A percentile compares a stretch with the other conserved stretches of the same genome.
Evolutionary conservation across 2,888 invertebrate species (phyloP).

Genomic region (Notocelia uddmanniana): DNA sequence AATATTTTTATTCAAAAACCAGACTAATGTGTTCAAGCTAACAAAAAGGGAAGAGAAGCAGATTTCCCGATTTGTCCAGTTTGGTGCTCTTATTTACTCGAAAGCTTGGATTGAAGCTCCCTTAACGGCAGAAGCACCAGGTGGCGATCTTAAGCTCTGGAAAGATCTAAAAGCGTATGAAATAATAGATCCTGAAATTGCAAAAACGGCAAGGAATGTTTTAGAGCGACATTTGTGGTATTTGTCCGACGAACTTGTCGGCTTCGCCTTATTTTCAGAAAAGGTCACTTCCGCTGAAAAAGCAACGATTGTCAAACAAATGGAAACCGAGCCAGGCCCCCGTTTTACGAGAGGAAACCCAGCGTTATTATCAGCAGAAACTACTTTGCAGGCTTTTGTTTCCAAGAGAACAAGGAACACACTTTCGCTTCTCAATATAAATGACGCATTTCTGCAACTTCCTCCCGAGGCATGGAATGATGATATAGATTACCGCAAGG

Average conservation of each 20-base stretch:
- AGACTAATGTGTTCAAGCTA: too few species aligned
- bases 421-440: too few species aligned
- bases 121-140: not conserved
- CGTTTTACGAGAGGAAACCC: too few species aligned
- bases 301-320: not conserved
- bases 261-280: constrained; percentile 2
- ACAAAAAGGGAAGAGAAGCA: constrained; percentile 5
- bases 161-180: not conserved
- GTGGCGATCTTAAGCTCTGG: too few species aligned
- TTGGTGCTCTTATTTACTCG: constrained; percentile 7
- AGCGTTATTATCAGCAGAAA: too few species aligned
- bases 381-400: too few species aligned
- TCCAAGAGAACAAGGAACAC: too few species aligned
- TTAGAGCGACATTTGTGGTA: constrained; percentile 1
- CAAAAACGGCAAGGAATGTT: not conserved
- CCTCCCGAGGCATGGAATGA: too few species aligned
- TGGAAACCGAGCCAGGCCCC: too few species aligned
- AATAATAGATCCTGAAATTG: not conserved
- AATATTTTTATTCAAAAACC: too few species aligned
- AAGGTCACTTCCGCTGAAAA: not conserved
- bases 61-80: constrained; percentile 4
- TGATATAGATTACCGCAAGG: too few species aligned
- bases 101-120: constrained; percentile 18
- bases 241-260: constrained; percentile 5
- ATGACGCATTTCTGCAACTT: too few species aligned